Evolutionary conservation across 2,113 vertebrate species (phyloP), one percentile per base, ranked within the genome.

Genomic region (Daubentonia madagascariensis): DNA sequence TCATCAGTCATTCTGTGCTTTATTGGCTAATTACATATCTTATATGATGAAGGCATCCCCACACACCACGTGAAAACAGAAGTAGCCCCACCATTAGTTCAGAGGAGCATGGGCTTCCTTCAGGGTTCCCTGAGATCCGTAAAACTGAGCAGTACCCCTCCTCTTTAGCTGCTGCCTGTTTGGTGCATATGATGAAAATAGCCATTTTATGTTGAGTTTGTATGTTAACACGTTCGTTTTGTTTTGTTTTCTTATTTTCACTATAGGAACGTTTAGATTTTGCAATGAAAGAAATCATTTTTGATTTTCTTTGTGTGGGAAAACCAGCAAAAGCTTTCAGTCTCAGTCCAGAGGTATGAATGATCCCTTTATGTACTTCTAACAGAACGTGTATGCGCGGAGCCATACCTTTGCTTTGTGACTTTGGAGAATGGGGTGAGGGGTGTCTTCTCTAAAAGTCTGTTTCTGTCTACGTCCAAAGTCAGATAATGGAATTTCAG

Each of bases 261-360:
- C 93, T 98, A 94, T 96, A 99, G 99, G 99, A 99, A 98, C 99
- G 99, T 94, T 99, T 99, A 97, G 99, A 99, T 99, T 99, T 99
- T 97, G 99, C 99, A 80, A 99, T 99, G 99, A 99, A 99, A 98
- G 99, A 99, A 99, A 99, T 99, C 95, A 99, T 99, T 98, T 99
- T 99, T 98, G 99, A 99, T 98, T 99, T 99, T 95, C 99, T 99
- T 97, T 99, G 99, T 98, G 99, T 99, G 85, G 99, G 99, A 97
- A 99, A 99, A 98, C 99, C 99, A 97, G 99, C 99, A 95, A 99
- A 99, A 99, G 99, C 99, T 92, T 99, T 99, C 98, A 99, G 99
- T 99, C 99, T 99, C 97, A 99, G 99, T 94, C 99, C 99, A 93
- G 99, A 99, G 99, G 99, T 99, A 99, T 48, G 98, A 94, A 43